A percentile compares a stretch with the other conserved stretches of the same genome.
phyloP scores from a whole-genome alignment of 2,113 vertebrate genomes.

The Sterrhoptilus dennistouni region DNA sequence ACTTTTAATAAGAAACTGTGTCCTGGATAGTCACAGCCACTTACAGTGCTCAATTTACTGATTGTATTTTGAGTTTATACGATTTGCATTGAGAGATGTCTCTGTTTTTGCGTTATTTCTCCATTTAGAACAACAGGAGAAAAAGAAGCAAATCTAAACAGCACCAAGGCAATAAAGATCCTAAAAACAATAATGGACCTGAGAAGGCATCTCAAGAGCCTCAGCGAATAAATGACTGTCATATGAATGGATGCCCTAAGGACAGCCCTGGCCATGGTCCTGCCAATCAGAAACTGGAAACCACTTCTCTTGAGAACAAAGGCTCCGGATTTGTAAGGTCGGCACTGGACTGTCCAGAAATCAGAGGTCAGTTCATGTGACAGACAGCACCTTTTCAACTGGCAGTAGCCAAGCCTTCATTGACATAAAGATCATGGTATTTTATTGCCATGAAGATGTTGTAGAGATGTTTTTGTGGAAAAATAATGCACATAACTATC shows the following conservation, averaged over 20 bases:
- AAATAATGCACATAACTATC: background rate
- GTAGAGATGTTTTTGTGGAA: background rate
- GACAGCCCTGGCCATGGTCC: constrained; percentile 52
- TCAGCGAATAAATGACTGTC: constrained; percentile 24
- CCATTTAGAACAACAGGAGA: constrained; percentile 75
- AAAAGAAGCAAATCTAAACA: constrained; percentile 82
- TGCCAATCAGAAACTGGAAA: constrained; percentile 49
- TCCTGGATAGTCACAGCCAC: background rate
- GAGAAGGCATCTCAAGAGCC: constrained; percentile 52
- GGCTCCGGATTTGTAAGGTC: constrained; percentile 27
- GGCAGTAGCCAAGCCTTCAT: background rate
- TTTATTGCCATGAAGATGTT: background rate
- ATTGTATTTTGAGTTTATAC: background rate
- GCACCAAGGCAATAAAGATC: constrained; percentile 72
- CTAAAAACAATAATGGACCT: constrained; percentile 45
- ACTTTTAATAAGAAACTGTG: background rate
- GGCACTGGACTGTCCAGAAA: background rate
- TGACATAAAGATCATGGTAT: background rate
- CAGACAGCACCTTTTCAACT: background rate
- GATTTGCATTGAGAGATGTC: background rate
- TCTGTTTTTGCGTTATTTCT: background rate
- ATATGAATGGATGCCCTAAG: constrained; percentile 51
- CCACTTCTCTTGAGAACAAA: constrained; percentile 43
- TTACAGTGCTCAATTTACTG: background rate
- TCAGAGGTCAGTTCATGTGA: constrained; percentile 66